Base-by-base conservation (phyloP, 1,140 invertebrate genomes). In the Pseudomyrmex dendroicus region DNA sequence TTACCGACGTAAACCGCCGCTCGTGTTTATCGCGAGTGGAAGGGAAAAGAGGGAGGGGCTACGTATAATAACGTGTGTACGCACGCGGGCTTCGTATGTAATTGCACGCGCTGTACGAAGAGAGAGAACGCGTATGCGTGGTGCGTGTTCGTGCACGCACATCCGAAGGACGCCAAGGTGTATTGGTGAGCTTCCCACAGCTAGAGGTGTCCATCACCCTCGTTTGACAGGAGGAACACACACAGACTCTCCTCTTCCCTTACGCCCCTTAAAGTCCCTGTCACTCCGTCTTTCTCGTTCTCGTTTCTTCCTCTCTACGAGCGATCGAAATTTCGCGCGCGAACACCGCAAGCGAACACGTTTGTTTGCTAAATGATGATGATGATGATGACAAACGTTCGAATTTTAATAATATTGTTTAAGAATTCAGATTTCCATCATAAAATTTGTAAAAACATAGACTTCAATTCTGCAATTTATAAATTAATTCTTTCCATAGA, bases 171-270 rank as follows among this genome's bases (percentile, higher is more conserved):
- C 67, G 22, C 25, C 25, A 82, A 82, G 88, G 83, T 86, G 89
- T 85, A 83, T 89, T 61, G 85, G 83, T 90, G 90, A 83, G 90
- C 92, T 94, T 77, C 93, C 93, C 93, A 94, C 93, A 93, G 91
- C 83, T 82, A 90, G 91, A 93, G 93, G 90, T 94, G 92, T 94
- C 90, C 92, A 94, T 94, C 93, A 94, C 92, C 92, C 91, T 93
- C 91, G 86, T 90, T 92, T 93, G 93, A 94, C 93, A 94, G 91
- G 92, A 93, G 92, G 92, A 93, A 92, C 50, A 52, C 50, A 52
- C 92, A 91, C 91, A 35, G 92, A 85, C 86, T 85, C 89, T 90
- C 87, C 83, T 64, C 63, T 73, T 35, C 56, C 10, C 13, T 56
- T 10, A 48, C 76, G 66, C 66, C 72, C 82, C 77, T 70, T 72